Evolutionary conservation across 37 sponge, comb jelly and placozoan species (phyloP).

Genomic region (Trichoplax adhaerens): DNA sequence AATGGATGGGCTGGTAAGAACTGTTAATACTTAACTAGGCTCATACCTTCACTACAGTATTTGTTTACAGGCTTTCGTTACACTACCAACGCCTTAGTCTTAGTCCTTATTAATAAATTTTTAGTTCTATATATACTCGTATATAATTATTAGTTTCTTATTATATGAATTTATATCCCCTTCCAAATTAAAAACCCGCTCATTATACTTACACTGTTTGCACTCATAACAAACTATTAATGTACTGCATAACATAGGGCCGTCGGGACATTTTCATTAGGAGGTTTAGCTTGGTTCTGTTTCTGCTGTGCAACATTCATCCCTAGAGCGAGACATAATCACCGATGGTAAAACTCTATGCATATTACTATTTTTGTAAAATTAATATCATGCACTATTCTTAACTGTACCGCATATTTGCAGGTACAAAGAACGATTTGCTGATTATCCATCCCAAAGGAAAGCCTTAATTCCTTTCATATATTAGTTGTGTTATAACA

Average conservation of each 20-base stretch:
- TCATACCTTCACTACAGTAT: background rate
- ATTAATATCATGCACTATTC: background rate
- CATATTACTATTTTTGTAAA: background rate
- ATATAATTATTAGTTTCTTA: too few relatives aligned
- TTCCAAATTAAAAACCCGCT: too few relatives aligned
- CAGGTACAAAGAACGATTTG: conserved; percentile 34
- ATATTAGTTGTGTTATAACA: conserved; percentile 3
- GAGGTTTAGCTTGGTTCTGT: conserved; percentile 61
- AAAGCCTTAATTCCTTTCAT: conserved; percentile 66
- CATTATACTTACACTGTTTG: too few relatives aligned
- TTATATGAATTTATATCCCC: too few relatives aligned
- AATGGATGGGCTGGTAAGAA: conserved; percentile 66
- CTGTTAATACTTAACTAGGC: background rate
- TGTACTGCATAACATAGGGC: background rate
- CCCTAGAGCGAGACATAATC: conserved; percentile 52
- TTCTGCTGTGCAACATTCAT: conserved; percentile 33
- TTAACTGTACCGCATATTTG: background rate
- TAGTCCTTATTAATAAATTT: too few relatives aligned
- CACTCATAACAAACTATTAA: too few relatives aligned
- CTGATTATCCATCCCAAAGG: conserved; percentile 34
- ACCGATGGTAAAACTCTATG: conserved; percentile 27
- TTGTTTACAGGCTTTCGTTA: background rate
- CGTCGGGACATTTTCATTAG: conserved; percentile 58
- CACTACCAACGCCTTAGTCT: background rate
- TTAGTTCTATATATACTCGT: too few relatives aligned